A percentile compares a stretch with the other conserved stretches of the same genome.
These are phyloP conservation scores for Drosophila azteca DNA, from an alignment of 1,140 invertebrate species.

Conservation along the genomic window DNA sequence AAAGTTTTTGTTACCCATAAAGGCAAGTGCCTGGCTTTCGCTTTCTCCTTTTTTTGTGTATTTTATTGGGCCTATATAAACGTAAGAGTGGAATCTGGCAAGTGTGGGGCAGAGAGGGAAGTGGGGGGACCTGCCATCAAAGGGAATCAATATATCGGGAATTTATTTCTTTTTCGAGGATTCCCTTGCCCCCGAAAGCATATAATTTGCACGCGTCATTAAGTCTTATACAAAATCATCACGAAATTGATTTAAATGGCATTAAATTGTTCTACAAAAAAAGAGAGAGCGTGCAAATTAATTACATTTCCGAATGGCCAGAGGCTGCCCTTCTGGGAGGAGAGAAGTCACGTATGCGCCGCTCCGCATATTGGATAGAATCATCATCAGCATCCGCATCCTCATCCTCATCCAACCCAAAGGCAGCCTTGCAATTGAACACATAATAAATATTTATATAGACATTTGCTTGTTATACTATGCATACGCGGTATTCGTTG, in stretches of 20 bases:
- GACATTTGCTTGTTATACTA: slow-evolving; percentile 38
- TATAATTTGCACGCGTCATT: slow-evolving; percentile 12
- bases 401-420: not conserved
- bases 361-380: slow-evolving; percentile 15
- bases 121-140: too few relatives aligned
- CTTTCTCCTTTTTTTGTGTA: slow-evolving; percentile 9
- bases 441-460: slow-evolving; percentile 78
- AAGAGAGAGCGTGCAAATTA: slow-evolving; percentile 48
- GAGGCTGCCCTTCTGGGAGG: too few relatives aligned
- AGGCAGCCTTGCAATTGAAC: slow-evolving; percentile 65
- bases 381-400: not conserved
- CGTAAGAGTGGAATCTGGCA: slow-evolving; percentile 17
- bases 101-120: too few relatives aligned
- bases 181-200: not conserved
- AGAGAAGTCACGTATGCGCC: slow-evolving; percentile 58
- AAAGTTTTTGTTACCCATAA: slow-evolving; percentile 65
- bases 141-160: slow-evolving; percentile 7
- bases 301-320: slow-evolving; percentile 53
- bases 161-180: not conserved
- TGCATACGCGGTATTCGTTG: not conserved
- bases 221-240: slow-evolving; percentile 27
- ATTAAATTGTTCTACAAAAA: slow-evolving; percentile 31
- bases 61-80: slow-evolving; percentile 32
- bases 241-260: slow-evolving; percentile 64
- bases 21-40: slow-evolving; percentile 54